A percentile compares a stretch with the other conserved stretches of the same genome.
phyloP scores from a whole-genome alignment of 2,797 vertebrate genomes.

The Taenioides sp. region DNA sequence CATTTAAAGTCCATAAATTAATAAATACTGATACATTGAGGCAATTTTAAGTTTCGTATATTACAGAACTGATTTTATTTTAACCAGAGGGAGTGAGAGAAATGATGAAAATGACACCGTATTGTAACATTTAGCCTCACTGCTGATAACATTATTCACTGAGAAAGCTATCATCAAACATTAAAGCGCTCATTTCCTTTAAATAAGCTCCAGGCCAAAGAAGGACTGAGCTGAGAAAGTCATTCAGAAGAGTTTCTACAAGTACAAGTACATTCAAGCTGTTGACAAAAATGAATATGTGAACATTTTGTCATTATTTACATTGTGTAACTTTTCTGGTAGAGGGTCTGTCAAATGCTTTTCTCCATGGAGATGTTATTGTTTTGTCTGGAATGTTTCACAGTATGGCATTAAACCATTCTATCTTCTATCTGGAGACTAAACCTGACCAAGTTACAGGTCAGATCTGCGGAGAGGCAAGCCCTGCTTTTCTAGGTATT shows the following conservation, averaged over 20 bases:
- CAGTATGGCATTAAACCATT: too few relatives aligned
- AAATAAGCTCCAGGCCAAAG: conserved; percentile 13
- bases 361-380: too few relatives aligned
- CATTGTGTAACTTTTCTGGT: too few relatives aligned
- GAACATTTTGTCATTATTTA: too few relatives aligned
- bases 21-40: background rate
- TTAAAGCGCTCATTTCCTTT: conserved; percentile 34
- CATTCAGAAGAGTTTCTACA: background rate
- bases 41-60: background rate
- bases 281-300: too few relatives aligned
- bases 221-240: background rate
- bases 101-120: conserved; percentile 4
- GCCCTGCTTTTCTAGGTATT: too few relatives aligned
- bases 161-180: conserved; percentile 27
- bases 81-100: background rate
- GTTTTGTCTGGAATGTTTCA: too few relatives aligned
- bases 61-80: background rate
- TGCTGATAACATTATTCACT: conserved; percentile 19
- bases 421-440: too few relatives aligned
- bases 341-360: too few relatives aligned
- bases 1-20: background rate
- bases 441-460: too few relatives aligned
- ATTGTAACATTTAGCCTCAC: background rate
- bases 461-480: too few relatives aligned
- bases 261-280: background rate